Percentiles rank a stretch among this genome's conserved stretches.
Conservation (phyloP, 2,797 vertebrate species). For the Gymnothorax javanicus region DNA sequence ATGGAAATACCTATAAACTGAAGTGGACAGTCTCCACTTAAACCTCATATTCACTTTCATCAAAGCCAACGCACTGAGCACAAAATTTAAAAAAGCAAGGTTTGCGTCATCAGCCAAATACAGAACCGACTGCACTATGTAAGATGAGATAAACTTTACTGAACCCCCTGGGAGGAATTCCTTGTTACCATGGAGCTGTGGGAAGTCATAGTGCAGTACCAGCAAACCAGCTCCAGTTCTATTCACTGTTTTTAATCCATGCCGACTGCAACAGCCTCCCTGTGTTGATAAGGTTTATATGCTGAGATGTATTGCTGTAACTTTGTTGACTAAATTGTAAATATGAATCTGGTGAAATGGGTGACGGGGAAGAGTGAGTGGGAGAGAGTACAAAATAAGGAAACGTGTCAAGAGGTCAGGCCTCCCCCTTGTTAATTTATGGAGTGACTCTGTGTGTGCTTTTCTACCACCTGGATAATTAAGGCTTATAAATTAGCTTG, state of each 20-base stretch:
- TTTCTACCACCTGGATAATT: slow-evolving; percentile 38
- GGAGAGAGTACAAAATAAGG: neutral
- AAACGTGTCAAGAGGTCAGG: slow-evolving; percentile 9
- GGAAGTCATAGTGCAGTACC: too few relatives aligned
- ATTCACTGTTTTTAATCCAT: neutral
- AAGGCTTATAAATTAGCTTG: slow-evolving; percentile 20
- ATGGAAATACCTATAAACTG: too few relatives aligned
- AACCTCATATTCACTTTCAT: too few relatives aligned
- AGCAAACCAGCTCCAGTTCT: too few relatives aligned
- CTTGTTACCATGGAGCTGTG: too few relatives aligned
- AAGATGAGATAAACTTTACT: too few relatives aligned
- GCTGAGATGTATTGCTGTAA: neutral
- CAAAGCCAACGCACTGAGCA: too few relatives aligned
- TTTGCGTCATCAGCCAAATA: too few relatives aligned
- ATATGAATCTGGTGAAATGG: neutral
- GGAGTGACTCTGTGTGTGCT: slow-evolving; percentile 10
- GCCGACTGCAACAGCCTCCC: neutral
- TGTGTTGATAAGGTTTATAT: neutral
- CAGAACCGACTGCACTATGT: too few relatives aligned
- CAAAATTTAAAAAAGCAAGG: too few relatives aligned
- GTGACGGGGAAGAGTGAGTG: neutral
- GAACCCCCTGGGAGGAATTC: too few relatives aligned
- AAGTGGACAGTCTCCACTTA: too few relatives aligned
- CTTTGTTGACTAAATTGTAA: neutral
- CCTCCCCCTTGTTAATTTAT: slow-evolving; percentile 13